Evolutionary conservation across 2,113 vertebrate genomes (phyloP).

Genomic region (Cacatua alba): DNA sequence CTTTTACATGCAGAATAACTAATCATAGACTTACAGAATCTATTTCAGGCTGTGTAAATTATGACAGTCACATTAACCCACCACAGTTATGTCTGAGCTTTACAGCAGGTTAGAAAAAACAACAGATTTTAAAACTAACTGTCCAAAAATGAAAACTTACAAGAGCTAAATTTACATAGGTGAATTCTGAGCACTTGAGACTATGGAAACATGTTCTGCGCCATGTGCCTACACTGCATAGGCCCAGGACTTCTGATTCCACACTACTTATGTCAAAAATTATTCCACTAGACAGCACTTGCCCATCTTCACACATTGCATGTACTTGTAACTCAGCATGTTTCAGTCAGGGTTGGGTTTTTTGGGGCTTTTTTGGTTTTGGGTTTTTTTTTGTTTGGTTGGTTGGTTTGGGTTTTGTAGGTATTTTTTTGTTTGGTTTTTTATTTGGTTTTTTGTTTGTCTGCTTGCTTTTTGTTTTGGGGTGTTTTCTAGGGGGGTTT

Average conservation of each 20-base stretch:
- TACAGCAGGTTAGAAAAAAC: neutral
- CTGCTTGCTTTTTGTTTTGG: neutral
- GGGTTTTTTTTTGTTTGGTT: neutral
- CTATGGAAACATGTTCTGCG: neutral
- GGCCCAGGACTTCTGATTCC: rapidly evolving
- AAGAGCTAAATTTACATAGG: neutral
- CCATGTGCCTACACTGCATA: rapidly evolving
- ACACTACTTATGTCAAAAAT: neutral
- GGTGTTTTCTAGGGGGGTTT: neutral
- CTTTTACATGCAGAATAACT: neutral
- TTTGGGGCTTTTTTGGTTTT: neutral
- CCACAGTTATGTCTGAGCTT: neutral
- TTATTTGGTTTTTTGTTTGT: neutral
- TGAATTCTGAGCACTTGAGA: neutral
- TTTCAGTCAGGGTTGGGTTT: neutral
- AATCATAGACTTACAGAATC: neutral
- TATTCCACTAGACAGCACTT: neutral
- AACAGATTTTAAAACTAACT: neutral
- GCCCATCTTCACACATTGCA: neutral
- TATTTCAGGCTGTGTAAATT: neutral
- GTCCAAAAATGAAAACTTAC: neutral
- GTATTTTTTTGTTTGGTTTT: neutral
- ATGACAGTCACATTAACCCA: neutral
- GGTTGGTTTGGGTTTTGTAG: neutral
- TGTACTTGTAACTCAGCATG: neutral